Base-by-base conservation (phyloP, 2,113 vertebrate genomes). In the Origma solitaria region DNA sequence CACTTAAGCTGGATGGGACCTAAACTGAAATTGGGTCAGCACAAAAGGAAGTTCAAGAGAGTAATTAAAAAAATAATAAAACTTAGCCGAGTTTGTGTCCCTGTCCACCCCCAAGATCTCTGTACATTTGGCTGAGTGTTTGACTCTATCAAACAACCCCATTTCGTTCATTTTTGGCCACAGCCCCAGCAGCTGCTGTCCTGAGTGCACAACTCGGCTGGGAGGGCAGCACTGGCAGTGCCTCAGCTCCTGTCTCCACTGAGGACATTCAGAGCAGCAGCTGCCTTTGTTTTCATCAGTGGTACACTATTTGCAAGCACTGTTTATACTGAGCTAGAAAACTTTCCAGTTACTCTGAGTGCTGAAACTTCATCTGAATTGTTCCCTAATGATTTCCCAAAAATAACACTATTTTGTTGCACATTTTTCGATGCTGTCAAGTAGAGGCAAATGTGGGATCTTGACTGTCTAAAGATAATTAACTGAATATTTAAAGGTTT, bases 161-260 rank as follows among this genome's bases (percentile, higher is more conserved):
- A 5, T 35, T 53, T 45, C 3, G 4, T 13, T 82, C 44, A 4
- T 33, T 47, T 37, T 54, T 54, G 54, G 90, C 53, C 49, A 30
- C 19, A 15, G 53, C 22, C 50, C n/a, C 73, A 40, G 16, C 42
- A 4, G 47, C 30, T 14, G 37, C 45, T 70, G 81, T 75, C 61
- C 64, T n/a, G 23, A 30, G 15, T 0, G 11, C 1, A 0, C 24
- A 14, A 2, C 27, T 58, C 2, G 5, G 4, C 27, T 1, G 31
- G 5, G 18, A 40, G 50, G 35, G 51, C 58, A 76, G 62, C 53
- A 9, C 3, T 1, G 23, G 33, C 64, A 49, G n/a, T 12, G 44
- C 72, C 86, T 64, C 18, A 50, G 27, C 68, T 56, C 27, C 2
- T 9, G 20, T 11, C 68, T 27, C 6, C 68, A 5, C 60, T 58